phyloP scores from a whole-genome alignment of 2,113 vertebrate species.

The Oryzias celebensis region DNA sequence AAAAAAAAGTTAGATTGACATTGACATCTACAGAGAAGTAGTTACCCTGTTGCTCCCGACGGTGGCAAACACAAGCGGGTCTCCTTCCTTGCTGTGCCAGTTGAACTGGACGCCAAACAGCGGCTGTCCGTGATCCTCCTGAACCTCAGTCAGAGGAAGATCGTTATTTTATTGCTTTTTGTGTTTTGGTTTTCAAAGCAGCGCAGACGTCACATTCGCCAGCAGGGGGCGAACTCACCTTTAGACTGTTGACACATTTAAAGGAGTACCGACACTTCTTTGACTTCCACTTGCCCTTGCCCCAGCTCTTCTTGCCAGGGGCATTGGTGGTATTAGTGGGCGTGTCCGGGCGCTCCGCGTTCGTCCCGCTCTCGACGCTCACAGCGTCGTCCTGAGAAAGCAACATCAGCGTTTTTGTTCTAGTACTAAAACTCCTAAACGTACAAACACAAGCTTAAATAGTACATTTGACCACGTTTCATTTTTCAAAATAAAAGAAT shows the following conservation, averaged over 20 bases:
- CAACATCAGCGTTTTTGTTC: neutral
- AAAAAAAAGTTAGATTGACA: neutral
- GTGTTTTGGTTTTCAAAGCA: too few species aligned
- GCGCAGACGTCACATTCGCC: too few species aligned
- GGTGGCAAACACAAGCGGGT: slow-evolving; percentile 96
- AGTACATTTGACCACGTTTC: too few species aligned
- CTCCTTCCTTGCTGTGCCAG: slow-evolving; percentile 99
- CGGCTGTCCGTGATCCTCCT: slow-evolving; percentile 98
- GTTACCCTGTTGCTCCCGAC: slow-evolving; percentile 96
- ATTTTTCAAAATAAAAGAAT: too few species aligned
- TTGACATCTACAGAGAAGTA: fast-evolving
- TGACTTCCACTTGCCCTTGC: slow-evolving; percentile 99
- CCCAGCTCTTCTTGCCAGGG: slow-evolving; percentile 97
- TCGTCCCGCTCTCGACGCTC: slow-evolving; percentile 94
- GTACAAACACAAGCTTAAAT: neutral
- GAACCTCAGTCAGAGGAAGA: neutral
- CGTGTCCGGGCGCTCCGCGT: slow-evolving; percentile 92
- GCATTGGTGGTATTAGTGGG: slow-evolving; percentile 97
- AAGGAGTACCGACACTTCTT: slow-evolving; percentile 99
- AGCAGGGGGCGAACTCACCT: slow-evolving; percentile 73
- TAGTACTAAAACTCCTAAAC: neutral
- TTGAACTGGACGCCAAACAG: slow-evolving; percentile 99
- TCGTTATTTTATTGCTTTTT: too few species aligned
- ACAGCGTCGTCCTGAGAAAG: slow-evolving; percentile 88
- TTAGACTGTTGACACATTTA: slow-evolving; percentile 97